Base-by-base conservation (phyloP, 2,888 invertebrate genomes). In the Pterobdella sp. region DNA sequence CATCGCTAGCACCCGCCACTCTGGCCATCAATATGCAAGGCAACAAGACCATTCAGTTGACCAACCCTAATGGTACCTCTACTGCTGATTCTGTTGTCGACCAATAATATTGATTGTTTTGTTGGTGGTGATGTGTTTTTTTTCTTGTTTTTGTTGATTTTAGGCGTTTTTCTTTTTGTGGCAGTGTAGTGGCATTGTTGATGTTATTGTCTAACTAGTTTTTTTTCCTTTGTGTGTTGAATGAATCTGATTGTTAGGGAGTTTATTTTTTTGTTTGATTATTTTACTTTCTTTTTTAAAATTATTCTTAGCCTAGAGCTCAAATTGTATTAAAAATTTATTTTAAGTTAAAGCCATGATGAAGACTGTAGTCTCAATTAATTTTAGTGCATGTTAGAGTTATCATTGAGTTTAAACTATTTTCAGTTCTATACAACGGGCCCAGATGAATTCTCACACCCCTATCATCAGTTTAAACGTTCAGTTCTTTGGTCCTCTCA, bases 1-100 rank as follows among this genome's bases (percentile, higher is more conserved):
- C 14, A 4, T 18, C 60, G 4, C n/a, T 56, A n/a, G 60, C 60
- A 4, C n/a, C 60, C 14, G 7, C 60, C 14, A 56, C 14, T 22
- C 60, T 56, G 10, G 60, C 60, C n/a, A 56, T 56, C 60, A 56
- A 56, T 26, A 56, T 56, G 60, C 60, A 56, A 3, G 10, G 26
- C n/a, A 56, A 4, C 60, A 56, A 56, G 60, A 26, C 10, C n/a
- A 26, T 56, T 22, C n/a, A 18, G 60, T 26, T 56, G 14, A 26
- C 60, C 4, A 56, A 42, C 42, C 42, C 60, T n/a, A 18, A 7
- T 26, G 7, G 14, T 56, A 18, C n/a, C 49, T 42, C 49, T 42
- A 14, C 49, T 14, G 7, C 49, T 22, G 7, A 7, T 22, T 42
- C 49, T 42, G 7, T 22, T 14, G 49, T 42, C 22, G 10, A 14